Conservation (phyloP, 1,140 invertebrate species). For the Xylocopa sonorina region DNA sequence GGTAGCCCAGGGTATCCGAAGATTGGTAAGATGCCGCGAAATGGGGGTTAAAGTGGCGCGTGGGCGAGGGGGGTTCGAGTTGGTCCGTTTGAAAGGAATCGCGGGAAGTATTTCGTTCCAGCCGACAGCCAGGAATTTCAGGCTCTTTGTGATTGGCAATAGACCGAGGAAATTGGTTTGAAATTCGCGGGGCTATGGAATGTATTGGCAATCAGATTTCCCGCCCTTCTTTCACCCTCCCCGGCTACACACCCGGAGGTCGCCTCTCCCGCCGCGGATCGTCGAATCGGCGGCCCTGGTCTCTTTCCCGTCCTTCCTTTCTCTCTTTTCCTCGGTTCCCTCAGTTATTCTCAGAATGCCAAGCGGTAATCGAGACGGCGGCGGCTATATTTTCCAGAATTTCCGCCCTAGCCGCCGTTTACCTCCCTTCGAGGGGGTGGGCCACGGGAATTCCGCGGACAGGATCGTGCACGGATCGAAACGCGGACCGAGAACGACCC, state of each 20-base stretch:
- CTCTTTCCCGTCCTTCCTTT: neutral
- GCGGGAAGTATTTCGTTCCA: slow-evolving; percentile 74
- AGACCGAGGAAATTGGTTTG: slow-evolving; percentile 79
- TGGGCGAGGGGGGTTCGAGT: neutral
- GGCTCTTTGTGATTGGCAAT: slow-evolving; percentile 78
- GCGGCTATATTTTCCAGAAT: slow-evolving; percentile 51
- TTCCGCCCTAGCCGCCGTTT: no score
- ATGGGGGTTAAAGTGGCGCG: slow-evolving; percentile 45
- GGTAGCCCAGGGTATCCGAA: slow-evolving; percentile 38
- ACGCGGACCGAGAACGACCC: neutral
- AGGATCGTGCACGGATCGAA: slow-evolving; percentile 15
- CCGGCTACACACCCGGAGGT: slow-evolving; percentile 32
- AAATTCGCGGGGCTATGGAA: slow-evolving; percentile 77
- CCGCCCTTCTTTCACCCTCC: slow-evolving; percentile 58
- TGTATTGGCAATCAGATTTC: slow-evolving; percentile 80
- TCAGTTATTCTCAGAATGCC: slow-evolving; percentile 70
- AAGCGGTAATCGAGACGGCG: slow-evolving; percentile 26
- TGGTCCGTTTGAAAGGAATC: slow-evolving; percentile 64
- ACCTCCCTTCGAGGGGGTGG: slow-evolving; percentile 41
- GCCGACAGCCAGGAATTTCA: slow-evolving; percentile 73
- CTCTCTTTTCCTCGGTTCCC: neutral
- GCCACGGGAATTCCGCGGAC: slow-evolving; percentile 44
- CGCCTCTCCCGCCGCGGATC: slow-evolving; percentile 41
- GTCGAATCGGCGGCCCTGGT: neutral
- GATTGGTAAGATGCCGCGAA: slow-evolving; percentile 49